Evolutionary conservation across 2,888 invertebrate species (phyloP).

Genomic region (Ophioninae sp.): DNA sequence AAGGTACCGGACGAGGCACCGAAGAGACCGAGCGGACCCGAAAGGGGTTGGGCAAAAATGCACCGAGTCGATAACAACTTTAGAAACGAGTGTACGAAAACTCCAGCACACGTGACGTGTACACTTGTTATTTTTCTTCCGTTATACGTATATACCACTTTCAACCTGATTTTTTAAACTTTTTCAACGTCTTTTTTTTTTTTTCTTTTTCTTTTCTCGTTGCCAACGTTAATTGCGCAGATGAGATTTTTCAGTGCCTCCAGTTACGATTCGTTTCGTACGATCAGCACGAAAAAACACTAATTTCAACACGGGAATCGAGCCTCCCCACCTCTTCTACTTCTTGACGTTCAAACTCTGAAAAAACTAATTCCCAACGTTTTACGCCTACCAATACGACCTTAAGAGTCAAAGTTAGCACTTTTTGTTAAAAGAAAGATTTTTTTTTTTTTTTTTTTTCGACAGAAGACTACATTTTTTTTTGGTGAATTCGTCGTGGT

Average conservation of each 20-base stretch:
- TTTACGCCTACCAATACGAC: no score
- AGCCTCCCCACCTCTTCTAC: neutral
- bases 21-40: neutral
- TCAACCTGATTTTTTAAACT: no score
- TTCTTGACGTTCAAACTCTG: no score
- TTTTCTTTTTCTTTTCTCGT: neutral
- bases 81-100: slow-evolving; percentile 45
- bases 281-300: slow-evolving; percentile 48
- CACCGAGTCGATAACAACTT: slow-evolving; percentile 63
- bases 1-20: slow-evolving; percentile 30
- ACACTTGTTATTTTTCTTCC: slow-evolving; percentile 10
- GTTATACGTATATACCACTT: neutral
- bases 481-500: no score
- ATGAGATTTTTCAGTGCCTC: slow-evolving; percentile 37
- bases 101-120: slow-evolving; percentile 17
- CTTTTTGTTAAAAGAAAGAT: no score
- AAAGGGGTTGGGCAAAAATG: slow-evolving; percentile 43
- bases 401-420: no score
- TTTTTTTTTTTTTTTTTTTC: no score
- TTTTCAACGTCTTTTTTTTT: neutral
- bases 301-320: slow-evolving; percentile 44
- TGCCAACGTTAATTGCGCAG: neutral
- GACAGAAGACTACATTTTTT: no score
- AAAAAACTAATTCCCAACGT: no score
- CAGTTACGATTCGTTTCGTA: slow-evolving; percentile 45